These are phyloP conservation scores for Hormaphis cornu DNA, from an alignment of 1,140 invertebrate species.

Conservation along the genomic window DNA sequence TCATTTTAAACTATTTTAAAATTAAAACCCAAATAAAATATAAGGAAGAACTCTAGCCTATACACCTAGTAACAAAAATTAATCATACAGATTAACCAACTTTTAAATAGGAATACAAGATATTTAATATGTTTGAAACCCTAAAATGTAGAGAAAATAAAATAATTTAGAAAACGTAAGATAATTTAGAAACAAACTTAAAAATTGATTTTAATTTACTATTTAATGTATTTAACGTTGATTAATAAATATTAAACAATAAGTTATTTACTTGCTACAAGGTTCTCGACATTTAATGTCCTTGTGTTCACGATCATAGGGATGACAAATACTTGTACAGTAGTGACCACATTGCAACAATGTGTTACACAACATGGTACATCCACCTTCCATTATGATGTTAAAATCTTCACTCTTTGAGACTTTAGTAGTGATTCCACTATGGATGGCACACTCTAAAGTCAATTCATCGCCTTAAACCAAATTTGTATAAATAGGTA, in stretches of 20 bases:
- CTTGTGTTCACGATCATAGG: constrained; percentile 45
- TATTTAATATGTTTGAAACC: too few species aligned
- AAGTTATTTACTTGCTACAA: constrained; percentile 39
- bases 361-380: constrained; percentile 37
- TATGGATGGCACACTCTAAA: background rate
- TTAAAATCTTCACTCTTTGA: constrained; percentile 35
- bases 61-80: too few species aligned
- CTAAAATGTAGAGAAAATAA: too few species aligned
- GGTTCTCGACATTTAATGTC: constrained; percentile 42
- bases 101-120: too few species aligned
- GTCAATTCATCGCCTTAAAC: background rate
- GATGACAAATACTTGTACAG: constrained; percentile 49
- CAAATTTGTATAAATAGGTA: background rate
- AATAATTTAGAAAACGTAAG: too few species aligned
- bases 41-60: too few species aligned
- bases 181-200: too few species aligned
- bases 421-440: constrained; percentile 36
- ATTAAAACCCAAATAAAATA: too few species aligned
- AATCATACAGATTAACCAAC: too few species aligned
- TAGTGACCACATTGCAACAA: constrained; percentile 47
- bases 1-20: too few species aligned
- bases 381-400: constrained; percentile 40
- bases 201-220: too few species aligned
- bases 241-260: background rate
- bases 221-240: too few species aligned